These are phyloP conservation scores for Engystomops pustulosus DNA, from an alignment of 2,113 vertebrate species.

Conservation along the genomic window DNA sequence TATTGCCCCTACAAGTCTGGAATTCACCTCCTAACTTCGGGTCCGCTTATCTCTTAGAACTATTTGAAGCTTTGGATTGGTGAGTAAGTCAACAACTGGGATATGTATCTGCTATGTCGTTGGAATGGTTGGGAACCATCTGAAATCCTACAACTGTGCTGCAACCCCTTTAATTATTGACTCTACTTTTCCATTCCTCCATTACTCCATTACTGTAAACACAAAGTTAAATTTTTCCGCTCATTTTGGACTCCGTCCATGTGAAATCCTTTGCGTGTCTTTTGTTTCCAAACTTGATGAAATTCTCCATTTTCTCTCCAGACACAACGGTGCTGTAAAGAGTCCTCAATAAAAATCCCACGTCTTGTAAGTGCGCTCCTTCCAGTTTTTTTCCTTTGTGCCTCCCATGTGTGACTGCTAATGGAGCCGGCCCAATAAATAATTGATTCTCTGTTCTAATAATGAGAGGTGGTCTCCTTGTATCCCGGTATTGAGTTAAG, in stretches of 20 bases:
- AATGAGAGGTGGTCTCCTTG: background rate
- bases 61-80: too few species aligned
- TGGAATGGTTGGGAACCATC: too few species aligned
- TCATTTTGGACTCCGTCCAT: background rate
- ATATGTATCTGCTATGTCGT: too few species aligned
- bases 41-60: too few species aligned
- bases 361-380: background rate
- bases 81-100: too few species aligned
- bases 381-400: background rate
- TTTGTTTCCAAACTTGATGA: slow-evolving; percentile 7
- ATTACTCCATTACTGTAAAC: too few species aligned
- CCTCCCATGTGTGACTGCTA: slow-evolving; percentile 20
- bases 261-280: background rate
- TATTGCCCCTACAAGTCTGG: too few species aligned
- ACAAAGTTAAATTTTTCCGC: background rate
- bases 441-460: slow-evolving; percentile 37
- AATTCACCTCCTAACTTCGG: too few species aligned
- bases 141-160: background rate
- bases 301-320: background rate
- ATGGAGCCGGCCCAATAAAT: slow-evolving; percentile 19
- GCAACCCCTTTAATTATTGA: background rate
- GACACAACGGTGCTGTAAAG: background rate
- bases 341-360: background rate
- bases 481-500: background rate
- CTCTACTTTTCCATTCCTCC: background rate